A percentile compares a stretch with the other conserved stretches of the same genome.
Conservation (phyloP, 1,140 invertebrate genomes). For the Bombus terrestris region DNA sequence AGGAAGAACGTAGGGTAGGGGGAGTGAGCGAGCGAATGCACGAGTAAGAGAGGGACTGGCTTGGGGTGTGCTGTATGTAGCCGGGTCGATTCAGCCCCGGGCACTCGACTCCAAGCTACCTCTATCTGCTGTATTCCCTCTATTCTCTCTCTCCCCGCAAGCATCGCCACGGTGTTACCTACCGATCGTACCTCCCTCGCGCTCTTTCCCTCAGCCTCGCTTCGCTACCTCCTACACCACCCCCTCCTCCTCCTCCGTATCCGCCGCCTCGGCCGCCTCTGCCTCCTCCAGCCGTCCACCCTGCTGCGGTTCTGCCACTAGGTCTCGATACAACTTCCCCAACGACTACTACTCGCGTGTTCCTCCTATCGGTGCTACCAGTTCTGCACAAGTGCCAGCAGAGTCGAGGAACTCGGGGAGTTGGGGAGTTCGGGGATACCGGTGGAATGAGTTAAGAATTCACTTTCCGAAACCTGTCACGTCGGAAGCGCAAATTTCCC, state of each 20-base stretch:
- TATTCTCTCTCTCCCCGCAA: constrained; percentile 70
- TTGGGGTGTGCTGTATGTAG: constrained; percentile 78
- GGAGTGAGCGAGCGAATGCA: constrained; percentile 59
- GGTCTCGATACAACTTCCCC: constrained; percentile 68
- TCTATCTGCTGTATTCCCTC: constrained; percentile 80
- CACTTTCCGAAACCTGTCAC: constrained; percentile 45
- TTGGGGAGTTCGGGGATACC: constrained; percentile 40
- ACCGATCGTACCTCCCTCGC: constrained; percentile 57
- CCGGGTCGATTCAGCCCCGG: constrained; percentile 81
- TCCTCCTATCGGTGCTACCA: constrained; percentile 53
- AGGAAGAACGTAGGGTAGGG: constrained; percentile 56
- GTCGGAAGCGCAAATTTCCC: constrained; percentile 25
- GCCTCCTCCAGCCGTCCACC: constrained; percentile 47
- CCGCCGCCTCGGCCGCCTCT: constrained; percentile 12
- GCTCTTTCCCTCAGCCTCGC: constrained; percentile 32
- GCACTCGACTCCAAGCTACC: constrained; percentile 75
- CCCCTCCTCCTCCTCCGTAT: background rate
- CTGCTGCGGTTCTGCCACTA: constrained; percentile 66
- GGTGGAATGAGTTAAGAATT: constrained; percentile 57
- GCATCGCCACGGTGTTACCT: constrained; percentile 69
- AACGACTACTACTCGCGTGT: constrained; percentile 63
- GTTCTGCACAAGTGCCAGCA: constrained; percentile 27
- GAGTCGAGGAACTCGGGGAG: constrained; percentile 29
- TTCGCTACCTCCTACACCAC: constrained; percentile 19
- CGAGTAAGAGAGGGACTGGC: constrained; percentile 76